Conservation (phyloP, 2,113 vertebrate genomes). For the Motacilla alba region DNA sequence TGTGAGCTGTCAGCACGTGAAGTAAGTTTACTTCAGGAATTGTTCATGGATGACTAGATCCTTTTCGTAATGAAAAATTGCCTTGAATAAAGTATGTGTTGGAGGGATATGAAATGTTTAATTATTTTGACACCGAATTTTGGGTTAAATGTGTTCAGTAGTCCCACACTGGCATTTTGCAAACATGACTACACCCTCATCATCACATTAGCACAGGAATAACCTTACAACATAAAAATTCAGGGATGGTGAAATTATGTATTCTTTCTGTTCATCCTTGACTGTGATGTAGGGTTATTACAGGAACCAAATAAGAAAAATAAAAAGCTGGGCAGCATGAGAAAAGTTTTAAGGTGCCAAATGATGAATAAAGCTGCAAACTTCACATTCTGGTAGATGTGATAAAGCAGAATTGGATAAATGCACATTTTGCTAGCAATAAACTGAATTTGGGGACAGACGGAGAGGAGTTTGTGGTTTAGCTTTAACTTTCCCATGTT, state of each 20-base stretch:
- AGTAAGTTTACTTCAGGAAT: conserved; percentile 46
- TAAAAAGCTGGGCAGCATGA: background rate
- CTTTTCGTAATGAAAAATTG: conserved; percentile 36
- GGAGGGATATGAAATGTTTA: background rate
- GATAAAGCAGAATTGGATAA: background rate
- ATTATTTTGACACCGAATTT: background rate
- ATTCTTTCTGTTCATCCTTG: background rate
- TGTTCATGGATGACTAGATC: conserved; percentile 16
- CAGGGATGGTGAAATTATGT: background rate
- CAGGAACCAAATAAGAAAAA: background rate
- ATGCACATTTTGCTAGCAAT: background rate
- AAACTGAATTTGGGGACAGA: background rate
- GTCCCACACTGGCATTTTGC: background rate
- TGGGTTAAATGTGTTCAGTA: background rate
- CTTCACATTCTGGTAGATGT: background rate
- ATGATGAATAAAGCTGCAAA: background rate
- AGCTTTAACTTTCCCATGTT: background rate
- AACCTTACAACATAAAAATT: background rate
- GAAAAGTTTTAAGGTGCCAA: background rate
- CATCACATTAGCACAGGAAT: background rate
- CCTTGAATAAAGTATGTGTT: background rate
- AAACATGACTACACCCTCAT: background rate
- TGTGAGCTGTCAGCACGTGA: conserved; percentile 18
- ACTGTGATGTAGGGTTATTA: background rate
- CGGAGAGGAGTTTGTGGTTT: background rate